phyloP scores from a whole-genome alignment of 2,888 invertebrate genomes.

The Netelia fuscicornis region DNA sequence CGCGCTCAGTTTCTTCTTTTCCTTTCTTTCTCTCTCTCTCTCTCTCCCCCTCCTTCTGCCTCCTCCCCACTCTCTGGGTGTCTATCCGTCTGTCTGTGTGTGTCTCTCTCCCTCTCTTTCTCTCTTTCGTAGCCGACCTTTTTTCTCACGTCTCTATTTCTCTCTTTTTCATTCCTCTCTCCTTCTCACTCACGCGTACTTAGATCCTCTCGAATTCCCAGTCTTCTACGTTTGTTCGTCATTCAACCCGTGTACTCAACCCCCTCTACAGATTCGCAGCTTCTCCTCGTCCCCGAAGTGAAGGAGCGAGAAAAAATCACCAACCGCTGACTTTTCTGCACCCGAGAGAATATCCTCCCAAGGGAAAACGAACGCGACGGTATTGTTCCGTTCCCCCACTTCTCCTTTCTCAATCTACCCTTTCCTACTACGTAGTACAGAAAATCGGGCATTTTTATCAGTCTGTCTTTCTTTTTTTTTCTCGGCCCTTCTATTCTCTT shows the following conservation, averaged over 20 bases:
- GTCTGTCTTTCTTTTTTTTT: neutral
- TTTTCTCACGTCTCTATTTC: slow-evolving; percentile 10
- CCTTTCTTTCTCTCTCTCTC: neutral
- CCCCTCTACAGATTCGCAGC: slow-evolving; percentile 43
- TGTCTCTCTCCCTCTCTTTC: slow-evolving; percentile 9
- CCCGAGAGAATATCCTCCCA: slow-evolving; percentile 34
- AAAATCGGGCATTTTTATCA: slow-evolving; percentile 53
- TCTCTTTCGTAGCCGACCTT: slow-evolving; percentile 7
- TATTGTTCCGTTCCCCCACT: slow-evolving; percentile 35
- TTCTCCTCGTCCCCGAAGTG: slow-evolving; percentile 8
- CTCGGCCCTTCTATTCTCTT: neutral
- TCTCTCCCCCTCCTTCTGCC: too few relatives aligned
- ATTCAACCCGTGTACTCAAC: neutral
- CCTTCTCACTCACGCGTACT: neutral
- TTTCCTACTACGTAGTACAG: slow-evolving; percentile 3
- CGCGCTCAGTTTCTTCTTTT: slow-evolving; percentile 54
- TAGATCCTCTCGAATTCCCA: slow-evolving; percentile 21
- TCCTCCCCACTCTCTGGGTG: neutral
- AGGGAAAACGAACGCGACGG: slow-evolving; percentile 44
- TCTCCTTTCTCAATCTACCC: neutral
- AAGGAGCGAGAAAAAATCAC: slow-evolving; percentile 27
- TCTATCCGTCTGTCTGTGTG: too few relatives aligned
- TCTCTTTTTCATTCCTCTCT: slow-evolving; percentile 1
- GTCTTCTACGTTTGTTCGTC: slow-evolving; percentile 7
- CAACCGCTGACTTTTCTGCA: slow-evolving; percentile 44